Evolutionary conservation across 2,113 vertebrate species (phyloP), one percentile per base, ranked within the genome.

Genomic region (Aepyceros melampus): DNA sequence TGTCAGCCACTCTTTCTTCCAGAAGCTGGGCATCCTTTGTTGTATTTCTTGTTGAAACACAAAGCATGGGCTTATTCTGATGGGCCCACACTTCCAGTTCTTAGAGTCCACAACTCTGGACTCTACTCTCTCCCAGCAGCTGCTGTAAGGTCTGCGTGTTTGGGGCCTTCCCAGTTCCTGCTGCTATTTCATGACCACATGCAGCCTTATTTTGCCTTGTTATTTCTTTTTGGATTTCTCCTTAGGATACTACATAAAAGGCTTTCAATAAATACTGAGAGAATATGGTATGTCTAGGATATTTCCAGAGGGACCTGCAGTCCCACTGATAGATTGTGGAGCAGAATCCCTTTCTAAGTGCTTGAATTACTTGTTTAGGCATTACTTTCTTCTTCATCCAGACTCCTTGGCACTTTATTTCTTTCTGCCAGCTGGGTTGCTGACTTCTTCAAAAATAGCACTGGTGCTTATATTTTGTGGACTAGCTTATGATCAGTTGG

Each of bases 381-480:
- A 81, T 86, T 74, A 25, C 60, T 93, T 92, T 82, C 53, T 74
- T 83, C 40, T 90, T 96, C 86, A 43, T 89, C 53, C 55, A 93
- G 55, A 56, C 15, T 95, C 27, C 64, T 94, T 91, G 95, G 78
- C 14, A 47, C 16, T 89, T 88, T 62, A 3, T 92, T 74, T 88
- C 62, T 96, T 96, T 90, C 56, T 93, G 53, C 47, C n/a, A 92
- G 55, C 56, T 91, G 95, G 43, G 64, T 90, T 91, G n/a, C 82
- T 95, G 91, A 94, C 78, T 60, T 88, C 55, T 94, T 96, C 25
- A 85, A 55, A 92, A 95, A 45, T 55, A 78, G 36, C 82, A 67
- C n/a, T 71, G 36, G 15, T 85, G 64, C 67, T 92, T 83, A 74
- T 27, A 95, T 89, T 93, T 74, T 74, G 78, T 85, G 76, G 64